phyloP scores from a whole-genome alignment of 2,113 vertebrate genomes.

The Synodontis membranacea region DNA sequence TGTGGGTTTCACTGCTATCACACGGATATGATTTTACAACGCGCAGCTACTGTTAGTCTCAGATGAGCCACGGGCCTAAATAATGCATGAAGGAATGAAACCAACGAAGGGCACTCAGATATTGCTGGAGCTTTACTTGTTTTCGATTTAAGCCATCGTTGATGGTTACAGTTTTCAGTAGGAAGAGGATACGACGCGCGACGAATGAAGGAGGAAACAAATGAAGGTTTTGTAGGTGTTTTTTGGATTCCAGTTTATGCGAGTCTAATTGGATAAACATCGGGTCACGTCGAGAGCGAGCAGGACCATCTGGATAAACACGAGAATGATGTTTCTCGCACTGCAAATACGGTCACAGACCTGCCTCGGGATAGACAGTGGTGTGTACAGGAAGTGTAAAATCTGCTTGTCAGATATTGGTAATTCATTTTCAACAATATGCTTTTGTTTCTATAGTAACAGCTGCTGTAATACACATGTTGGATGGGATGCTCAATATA shows the following conservation, averaged over 20 bases:
- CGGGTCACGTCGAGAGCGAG: neutral
- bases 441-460: neutral
- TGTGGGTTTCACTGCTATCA: slow-evolving; percentile 46
- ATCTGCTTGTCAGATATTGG: neutral
- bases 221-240: neutral
- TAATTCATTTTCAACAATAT: neutral
- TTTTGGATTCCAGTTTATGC: neutral
- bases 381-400: neutral
- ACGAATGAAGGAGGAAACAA: neutral
- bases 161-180: slow-evolving; percentile 30
- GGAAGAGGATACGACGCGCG: neutral
- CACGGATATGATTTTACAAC: slow-evolving; percentile 51
- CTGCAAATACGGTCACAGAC: neutral
- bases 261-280: neutral
- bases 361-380: neutral
- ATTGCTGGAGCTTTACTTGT: slow-evolving; percentile 36
- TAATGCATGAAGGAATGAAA: slow-evolving; percentile 57
- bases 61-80: slow-evolving; percentile 60
- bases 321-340: neutral
- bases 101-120: neutral
- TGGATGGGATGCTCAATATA: neutral
- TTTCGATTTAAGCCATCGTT: slow-evolving; percentile 39
- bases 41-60: slow-evolving; percentile 48
- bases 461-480: neutral
- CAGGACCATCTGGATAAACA: neutral